phyloP scores from a whole-genome alignment of 2,888 invertebrate species.

The Dicranocentrus wangi region DNA sequence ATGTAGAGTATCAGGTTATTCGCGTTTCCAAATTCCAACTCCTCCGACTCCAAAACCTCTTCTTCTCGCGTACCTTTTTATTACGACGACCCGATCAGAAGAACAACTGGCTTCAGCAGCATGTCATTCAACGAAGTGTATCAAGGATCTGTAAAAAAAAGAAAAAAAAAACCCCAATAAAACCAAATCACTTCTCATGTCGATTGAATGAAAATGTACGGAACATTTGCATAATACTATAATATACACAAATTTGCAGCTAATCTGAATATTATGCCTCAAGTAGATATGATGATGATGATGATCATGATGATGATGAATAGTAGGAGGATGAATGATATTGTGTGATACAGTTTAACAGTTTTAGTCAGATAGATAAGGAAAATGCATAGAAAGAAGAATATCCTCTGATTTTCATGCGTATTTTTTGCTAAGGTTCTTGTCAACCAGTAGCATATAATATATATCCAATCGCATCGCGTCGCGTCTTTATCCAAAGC shows the following conservation, averaged over 20 bases:
- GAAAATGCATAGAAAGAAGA: conserved; percentile 19
- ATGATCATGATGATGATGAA: background rate
- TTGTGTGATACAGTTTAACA: no score
- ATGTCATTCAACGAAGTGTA: conserved; percentile 23
- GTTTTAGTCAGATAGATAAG: conserved; percentile 3
- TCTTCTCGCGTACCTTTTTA: no score
- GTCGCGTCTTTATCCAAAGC: no score
- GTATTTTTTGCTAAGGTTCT: conserved; percentile 2
- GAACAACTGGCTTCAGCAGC: background rate
- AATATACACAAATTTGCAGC: no score
- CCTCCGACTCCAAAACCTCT: no score
- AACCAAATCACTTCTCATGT: no score
- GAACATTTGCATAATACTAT: background rate
- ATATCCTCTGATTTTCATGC: conserved; percentile 29
- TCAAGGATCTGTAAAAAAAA: conserved; percentile 28
- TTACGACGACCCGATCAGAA: no score
- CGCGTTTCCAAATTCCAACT: no score
- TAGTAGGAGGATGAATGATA: no score
- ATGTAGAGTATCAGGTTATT: no score
- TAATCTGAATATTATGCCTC: conserved; percentile 1
- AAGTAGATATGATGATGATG: background rate
- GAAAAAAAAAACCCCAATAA: no score
- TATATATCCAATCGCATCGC: no score
- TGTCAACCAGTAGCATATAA: background rate
- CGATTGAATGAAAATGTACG: background rate